Conservation (phyloP, 2,113 vertebrate genomes). For the Pholis gunnellus region DNA sequence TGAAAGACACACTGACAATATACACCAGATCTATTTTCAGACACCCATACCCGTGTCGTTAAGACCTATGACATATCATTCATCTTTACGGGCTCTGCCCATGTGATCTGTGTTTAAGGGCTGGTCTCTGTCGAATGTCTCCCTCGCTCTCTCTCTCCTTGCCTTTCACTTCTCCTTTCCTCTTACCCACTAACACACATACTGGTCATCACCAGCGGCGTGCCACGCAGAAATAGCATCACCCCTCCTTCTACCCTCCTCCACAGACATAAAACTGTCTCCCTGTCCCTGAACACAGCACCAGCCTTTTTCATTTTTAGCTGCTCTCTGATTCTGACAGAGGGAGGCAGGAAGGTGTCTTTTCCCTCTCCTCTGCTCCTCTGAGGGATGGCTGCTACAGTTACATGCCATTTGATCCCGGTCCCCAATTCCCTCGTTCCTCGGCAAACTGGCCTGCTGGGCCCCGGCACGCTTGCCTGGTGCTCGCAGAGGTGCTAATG, state of each 20-base stretch:
- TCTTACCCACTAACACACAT: slow-evolving; percentile 77
- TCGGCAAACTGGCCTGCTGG: slow-evolving; percentile 3
- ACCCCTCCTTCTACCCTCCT: slow-evolving; percentile 44
- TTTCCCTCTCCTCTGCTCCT: slow-evolving; percentile 33
- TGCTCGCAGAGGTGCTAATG: slow-evolving; percentile 72
- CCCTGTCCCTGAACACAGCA: slow-evolving; percentile 56
- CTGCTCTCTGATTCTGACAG: slow-evolving; percentile 39
- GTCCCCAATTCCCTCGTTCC: slow-evolving; percentile 62
- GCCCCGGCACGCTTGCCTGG: neutral
- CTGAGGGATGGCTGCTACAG: slow-evolving; percentile 53
- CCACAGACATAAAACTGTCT: slow-evolving; percentile 61
- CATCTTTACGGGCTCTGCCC: slow-evolving; percentile 19
- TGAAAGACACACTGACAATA: slow-evolving; percentile 24
- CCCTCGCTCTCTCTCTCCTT: slow-evolving; percentile 19
- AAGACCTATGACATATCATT: slow-evolving; percentile 20
- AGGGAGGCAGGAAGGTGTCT: slow-evolving; percentile 32
- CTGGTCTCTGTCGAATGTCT: slow-evolving; percentile 21
- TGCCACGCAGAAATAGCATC: slow-evolving; percentile 73
- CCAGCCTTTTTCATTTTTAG: slow-evolving; percentile 51
- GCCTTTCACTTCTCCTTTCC: slow-evolving; percentile 73
- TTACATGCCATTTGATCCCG: slow-evolving; percentile 71
- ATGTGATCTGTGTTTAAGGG: neutral
- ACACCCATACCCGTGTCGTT: slow-evolving; percentile 3
- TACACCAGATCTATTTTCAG: slow-evolving; percentile 29
- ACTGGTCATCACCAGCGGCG: slow-evolving; percentile 66